Percentiles rank a stretch among this genome's conserved stretches.
Conservation (phyloP, 1,140 invertebrate genomes). For the Pseudoatta argentina region DNA sequence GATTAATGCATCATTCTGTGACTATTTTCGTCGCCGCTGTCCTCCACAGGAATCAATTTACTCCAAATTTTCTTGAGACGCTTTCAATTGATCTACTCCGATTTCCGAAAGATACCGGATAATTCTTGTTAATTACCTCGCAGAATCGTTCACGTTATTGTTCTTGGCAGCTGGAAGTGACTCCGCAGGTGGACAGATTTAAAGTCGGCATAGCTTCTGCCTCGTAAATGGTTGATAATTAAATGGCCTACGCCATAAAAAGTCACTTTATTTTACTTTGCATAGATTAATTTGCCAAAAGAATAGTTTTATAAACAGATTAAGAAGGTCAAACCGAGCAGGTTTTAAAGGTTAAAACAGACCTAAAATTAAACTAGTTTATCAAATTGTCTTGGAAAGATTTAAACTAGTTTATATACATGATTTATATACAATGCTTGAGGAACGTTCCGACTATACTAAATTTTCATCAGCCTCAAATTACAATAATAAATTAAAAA, state of each 20-base stretch:
- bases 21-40: not conserved
- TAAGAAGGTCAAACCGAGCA: too few species aligned
- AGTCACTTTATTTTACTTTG: not conserved
- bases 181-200: not conserved
- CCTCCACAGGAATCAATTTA: not conserved
- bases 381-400: too few species aligned
- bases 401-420: too few species aligned
- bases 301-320: not conserved
- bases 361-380: too few species aligned
- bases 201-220: not conserved
- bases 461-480: too few species aligned
- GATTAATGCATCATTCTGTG: not conserved
- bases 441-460: too few species aligned
- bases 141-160: slow-evolving; percentile 3
- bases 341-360: too few species aligned
- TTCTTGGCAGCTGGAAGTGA: not conserved
- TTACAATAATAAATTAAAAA: too few species aligned
- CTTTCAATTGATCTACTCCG: slow-evolving; percentile 1
- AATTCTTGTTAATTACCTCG: not conserved
- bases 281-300: not conserved
- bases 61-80: not conserved
- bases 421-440: too few species aligned
- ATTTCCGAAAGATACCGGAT: not conserved
- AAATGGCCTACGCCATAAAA: not conserved
- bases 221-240: not conserved